A percentile compares a stretch with the other conserved stretches of the same genome.
These are phyloP conservation scores for Ictalurus furcatus DNA, from an alignment of 2,113 vertebrate genomes.

Conservation along the genomic window DNA sequence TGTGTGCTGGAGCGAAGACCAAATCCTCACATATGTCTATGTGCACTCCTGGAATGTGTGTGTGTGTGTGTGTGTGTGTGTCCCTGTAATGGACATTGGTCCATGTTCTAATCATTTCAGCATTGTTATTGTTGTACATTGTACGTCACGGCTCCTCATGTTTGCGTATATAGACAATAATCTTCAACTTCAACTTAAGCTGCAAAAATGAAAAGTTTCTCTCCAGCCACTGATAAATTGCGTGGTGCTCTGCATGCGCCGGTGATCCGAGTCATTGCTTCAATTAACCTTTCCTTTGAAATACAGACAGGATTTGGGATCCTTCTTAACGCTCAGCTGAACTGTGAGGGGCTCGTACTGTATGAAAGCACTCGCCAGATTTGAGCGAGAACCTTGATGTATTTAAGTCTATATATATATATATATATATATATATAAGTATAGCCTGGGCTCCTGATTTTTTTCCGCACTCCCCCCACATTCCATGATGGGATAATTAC, in stretches of 20 bases:
- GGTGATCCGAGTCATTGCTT: background rate
- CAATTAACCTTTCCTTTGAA: constrained; percentile 18
- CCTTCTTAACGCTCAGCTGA: background rate
- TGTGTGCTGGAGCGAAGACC: background rate
- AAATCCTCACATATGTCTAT: background rate
- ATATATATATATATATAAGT: background rate
- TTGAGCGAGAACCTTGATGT: background rate
- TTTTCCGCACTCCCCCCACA: background rate
- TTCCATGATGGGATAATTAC: background rate
- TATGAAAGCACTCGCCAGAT: background rate
- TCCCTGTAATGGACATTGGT: background rate
- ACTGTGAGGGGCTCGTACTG: background rate
- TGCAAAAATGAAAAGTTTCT: background rate
- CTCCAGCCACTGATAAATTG: background rate
- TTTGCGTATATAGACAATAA: background rate
- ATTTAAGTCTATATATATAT: background rate
- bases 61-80: background rate
- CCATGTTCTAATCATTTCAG: background rate
- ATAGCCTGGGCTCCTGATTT: background rate
- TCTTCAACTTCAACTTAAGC: background rate
- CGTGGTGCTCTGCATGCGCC: background rate
- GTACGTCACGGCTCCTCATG: background rate
- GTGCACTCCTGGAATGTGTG: background rate
- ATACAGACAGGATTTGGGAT: background rate
- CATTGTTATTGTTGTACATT: no score